These are phyloP conservation scores for Dysidea cf. avara DNA, from an alignment of 37 sponge, comb jelly and placozoan species.

Conservation along the genomic window DNA sequence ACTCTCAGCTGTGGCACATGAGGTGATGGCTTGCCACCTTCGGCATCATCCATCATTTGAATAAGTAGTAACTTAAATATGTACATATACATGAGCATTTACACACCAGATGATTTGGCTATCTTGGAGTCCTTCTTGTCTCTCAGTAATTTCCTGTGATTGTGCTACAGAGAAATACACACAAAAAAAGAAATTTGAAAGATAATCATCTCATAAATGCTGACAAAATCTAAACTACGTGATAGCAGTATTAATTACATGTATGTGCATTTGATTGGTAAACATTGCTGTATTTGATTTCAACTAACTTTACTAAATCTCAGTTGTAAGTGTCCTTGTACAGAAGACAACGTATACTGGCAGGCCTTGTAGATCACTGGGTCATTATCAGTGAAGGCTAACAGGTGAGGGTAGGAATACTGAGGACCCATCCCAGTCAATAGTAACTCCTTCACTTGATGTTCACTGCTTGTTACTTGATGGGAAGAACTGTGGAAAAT, in stretches of 20 bases:
- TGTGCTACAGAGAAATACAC: slow-evolving; percentile 20
- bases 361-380: slow-evolving; percentile 82
- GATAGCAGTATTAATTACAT: no score
- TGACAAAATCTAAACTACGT: no score
- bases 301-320: slow-evolving; percentile 61
- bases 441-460: slow-evolving; percentile 64
- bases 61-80: no score
- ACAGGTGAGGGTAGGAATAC: slow-evolving; percentile 39
- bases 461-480: slow-evolving; percentile 19
- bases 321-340: slow-evolving; percentile 46
- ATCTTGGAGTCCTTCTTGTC: slow-evolving; percentile 37
- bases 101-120: background rate
- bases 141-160: slow-evolving; percentile 34
- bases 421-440: slow-evolving; percentile 68
- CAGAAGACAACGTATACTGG: slow-evolving; percentile 14
- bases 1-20: slow-evolving; percentile 41
- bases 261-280: no score
- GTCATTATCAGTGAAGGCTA: slow-evolving; percentile 79
- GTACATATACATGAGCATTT: no score
- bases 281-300: no score
- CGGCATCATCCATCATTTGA: no score
- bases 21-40: no score
- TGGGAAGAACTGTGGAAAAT: background rate
- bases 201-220: no score
- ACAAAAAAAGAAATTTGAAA: no score